phyloP scores from a whole-genome alignment of 2,113 vertebrate genomes.

The Scopus umbretta region DNA sequence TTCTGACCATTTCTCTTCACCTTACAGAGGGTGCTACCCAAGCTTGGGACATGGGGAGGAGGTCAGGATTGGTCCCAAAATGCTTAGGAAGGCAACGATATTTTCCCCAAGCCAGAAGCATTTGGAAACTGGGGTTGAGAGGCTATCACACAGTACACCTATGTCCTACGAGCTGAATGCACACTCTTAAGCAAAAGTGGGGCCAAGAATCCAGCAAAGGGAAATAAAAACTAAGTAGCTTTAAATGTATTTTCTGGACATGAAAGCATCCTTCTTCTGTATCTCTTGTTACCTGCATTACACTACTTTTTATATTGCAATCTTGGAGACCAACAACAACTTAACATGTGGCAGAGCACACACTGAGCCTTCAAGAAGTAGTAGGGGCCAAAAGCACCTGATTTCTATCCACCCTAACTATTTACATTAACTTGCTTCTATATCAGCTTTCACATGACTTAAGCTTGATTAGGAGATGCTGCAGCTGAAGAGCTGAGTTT shows the following conservation, averaged over 20 bases:
- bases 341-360: fast-evolving
- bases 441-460: background rate
- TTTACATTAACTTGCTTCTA: background rate
- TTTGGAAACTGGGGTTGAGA: background rate
- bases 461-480: background rate
- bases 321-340: background rate
- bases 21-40: background rate
- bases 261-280: background rate
- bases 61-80: background rate
- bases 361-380: background rate
- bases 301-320: background rate
- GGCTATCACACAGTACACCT: background rate
- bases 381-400: background rate
- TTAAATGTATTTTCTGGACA: background rate
- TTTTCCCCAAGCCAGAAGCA: background rate
- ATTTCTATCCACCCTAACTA: background rate
- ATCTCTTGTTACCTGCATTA: background rate
- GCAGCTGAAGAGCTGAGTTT: fast-evolving
- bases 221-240: background rate
- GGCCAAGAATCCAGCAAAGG: background rate
- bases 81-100: background rate
- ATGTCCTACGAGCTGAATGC: fast-evolving
- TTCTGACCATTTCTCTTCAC: background rate
- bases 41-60: background rate
- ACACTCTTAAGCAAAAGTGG: background rate